phyloP scores from a whole-genome alignment of 2,888 invertebrate species.

The Dorcus hopei region DNA sequence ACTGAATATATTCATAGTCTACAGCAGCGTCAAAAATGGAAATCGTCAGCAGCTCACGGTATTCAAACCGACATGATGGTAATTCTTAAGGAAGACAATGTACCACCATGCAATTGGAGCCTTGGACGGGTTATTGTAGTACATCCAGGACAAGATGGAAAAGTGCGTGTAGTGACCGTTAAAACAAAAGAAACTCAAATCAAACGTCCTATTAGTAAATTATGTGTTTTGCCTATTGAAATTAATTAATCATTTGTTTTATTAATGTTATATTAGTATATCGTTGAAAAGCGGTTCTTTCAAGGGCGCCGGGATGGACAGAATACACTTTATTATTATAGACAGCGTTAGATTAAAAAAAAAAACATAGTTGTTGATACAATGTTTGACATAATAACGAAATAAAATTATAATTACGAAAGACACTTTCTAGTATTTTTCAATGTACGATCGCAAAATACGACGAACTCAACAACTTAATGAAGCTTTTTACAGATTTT shows the following conservation, averaged over 20 bases:
- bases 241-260: not conserved
- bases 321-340: no score
- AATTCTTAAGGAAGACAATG: slow-evolving; percentile 21
- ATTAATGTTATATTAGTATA: not conserved
- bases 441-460: no score
- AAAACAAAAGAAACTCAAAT: slow-evolving; percentile 1
- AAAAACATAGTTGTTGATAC: no score
- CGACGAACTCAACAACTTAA: no score
- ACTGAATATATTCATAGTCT: slow-evolving; percentile 28
- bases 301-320: not conserved
- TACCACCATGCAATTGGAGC: slow-evolving; percentile 19
- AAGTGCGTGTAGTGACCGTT: slow-evolving; percentile 14
- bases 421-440: no score
- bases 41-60: slow-evolving; percentile 1
- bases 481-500: no score
- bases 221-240: not conserved
- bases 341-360: no score
- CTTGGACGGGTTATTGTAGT: slow-evolving; percentile 18
- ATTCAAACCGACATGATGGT: slow-evolving; percentile 15
- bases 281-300: not conserved
- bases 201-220: slow-evolving; percentile 9
- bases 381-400: no score
- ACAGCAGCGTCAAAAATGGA: slow-evolving; percentile 24
- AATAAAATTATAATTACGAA: no score
- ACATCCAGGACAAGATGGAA: slow-evolving; percentile 9